Conservation (phyloP, 1,140 invertebrate genomes). For the Theocolax elegans region DNA sequence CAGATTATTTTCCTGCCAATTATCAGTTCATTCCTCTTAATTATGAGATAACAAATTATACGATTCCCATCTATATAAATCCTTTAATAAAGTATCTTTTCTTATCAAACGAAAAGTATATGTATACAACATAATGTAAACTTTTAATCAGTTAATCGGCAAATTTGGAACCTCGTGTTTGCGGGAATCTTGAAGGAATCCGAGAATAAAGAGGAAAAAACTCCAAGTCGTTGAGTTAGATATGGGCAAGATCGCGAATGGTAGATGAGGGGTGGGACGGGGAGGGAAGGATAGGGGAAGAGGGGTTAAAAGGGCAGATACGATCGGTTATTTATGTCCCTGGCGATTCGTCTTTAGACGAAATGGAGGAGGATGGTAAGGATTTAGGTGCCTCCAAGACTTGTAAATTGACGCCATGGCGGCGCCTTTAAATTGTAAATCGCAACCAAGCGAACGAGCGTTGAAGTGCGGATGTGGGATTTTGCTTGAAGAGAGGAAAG, state of each 20-base stretch:
- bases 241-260: background rate
- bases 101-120: no score
- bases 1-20: no score
- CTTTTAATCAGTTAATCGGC: no score
- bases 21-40: no score
- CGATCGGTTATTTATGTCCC: slow-evolving; percentile 37
- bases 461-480: background rate
- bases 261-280: background rate
- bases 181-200: no score
- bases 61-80: no score
- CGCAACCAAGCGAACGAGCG: background rate
- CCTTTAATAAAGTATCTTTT: no score
- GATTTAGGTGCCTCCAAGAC: slow-evolving; percentile 14
- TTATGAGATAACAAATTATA: no score
- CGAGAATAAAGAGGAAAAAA: no score
- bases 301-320: background rate
- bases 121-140: no score
- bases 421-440: slow-evolving; percentile 35
- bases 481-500: no score
- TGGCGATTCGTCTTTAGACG: slow-evolving; percentile 28
- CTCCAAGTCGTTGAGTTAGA: background rate
- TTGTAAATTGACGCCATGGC: slow-evolving; percentile 35
- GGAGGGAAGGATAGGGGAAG: background rate
- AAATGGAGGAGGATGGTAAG: background rate
- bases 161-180: no score